A percentile compares a stretch with the other conserved stretches of the same genome.
Conservation (phyloP, 2,113 vertebrate genomes). For the Platysteira castanea region DNA sequence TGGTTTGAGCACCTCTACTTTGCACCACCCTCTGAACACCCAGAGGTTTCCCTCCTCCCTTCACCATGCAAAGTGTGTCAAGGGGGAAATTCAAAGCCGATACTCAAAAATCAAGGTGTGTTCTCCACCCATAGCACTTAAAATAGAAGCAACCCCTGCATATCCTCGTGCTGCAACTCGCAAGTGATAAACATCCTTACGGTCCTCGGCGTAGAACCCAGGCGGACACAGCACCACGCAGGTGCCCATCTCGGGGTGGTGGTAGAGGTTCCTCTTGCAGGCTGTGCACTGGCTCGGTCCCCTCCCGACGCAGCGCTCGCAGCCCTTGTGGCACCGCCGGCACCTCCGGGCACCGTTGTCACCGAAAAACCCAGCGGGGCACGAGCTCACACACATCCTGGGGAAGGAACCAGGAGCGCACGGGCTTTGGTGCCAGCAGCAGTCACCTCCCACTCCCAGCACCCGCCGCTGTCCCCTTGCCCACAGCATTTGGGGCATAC, state of each 20-base stretch:
- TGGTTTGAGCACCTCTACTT: not conserved
- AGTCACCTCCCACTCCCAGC: accelerated
- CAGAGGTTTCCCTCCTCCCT: not conserved
- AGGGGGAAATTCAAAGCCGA: not conserved
- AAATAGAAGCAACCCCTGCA: not conserved
- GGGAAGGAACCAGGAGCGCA: accelerated
- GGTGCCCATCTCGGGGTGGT: slow-evolving; percentile 69
- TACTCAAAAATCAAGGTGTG: not conserved
- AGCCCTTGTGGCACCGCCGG: slow-evolving; percentile 81
- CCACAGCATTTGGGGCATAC: accelerated
- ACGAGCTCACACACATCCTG: slow-evolving; percentile 85
- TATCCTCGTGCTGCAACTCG: not conserved
- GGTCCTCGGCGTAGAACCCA: slow-evolving; percentile 77
- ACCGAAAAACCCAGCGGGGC: slow-evolving; percentile 79
- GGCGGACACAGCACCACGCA: slow-evolving; percentile 76
- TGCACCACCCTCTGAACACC: not conserved
- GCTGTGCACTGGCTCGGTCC: slow-evolving; percentile 71
- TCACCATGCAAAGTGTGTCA: accelerated
- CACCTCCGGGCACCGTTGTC: slow-evolving; percentile 76
- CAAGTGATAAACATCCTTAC: slow-evolving; percentile 68
- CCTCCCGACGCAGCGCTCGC: slow-evolving; percentile 78
- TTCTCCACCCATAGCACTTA: not conserved
- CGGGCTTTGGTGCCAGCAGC: not conserved
- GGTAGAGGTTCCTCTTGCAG: slow-evolving; percentile 81
- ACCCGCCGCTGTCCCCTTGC: accelerated